A percentile compares a stretch with the other conserved stretches of the same genome.
Conservation (phyloP, 2,888 invertebrate genomes). For the Tiphia femorata region DNA sequence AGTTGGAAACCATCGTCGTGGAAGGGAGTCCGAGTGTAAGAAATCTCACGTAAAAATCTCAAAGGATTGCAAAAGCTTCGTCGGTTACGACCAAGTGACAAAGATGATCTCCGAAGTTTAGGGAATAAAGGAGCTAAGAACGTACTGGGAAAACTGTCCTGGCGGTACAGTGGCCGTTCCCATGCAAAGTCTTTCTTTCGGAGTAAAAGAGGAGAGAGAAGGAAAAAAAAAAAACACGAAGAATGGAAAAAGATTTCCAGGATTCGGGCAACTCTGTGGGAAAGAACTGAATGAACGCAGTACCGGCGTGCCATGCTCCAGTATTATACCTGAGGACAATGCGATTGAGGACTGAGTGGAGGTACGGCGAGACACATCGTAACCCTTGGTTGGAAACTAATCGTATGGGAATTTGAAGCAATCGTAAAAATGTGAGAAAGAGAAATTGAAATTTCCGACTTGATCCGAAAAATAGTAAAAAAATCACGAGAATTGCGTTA, state of each 20-base stretch:
- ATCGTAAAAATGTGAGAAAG: neutral
- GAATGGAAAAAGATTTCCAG: constrained; percentile 62
- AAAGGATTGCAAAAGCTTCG: constrained; percentile 59
- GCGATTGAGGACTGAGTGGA: constrained; percentile 40
- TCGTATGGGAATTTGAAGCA: constrained; percentile 16
- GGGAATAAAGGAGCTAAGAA: constrained; percentile 31
- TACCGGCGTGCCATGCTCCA: constrained; percentile 51
- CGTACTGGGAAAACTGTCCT: constrained; percentile 28
- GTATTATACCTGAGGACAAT: constrained; percentile 54
- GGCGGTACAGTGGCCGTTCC: constrained; percentile 35
- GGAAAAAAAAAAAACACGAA: constrained; percentile 50
- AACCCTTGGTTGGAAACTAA: constrained; percentile 16
- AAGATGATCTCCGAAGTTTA: constrained; percentile 39
- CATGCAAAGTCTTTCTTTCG: constrained; percentile 37
- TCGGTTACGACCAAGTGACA: constrained; percentile 33
- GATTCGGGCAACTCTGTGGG: constrained; percentile 63
- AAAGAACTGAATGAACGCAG: constrained; percentile 54
- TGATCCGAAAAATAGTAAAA: no score
- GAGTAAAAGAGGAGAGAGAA: constrained; percentile 6
- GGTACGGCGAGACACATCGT: no score
- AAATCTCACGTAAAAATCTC: constrained; percentile 41
- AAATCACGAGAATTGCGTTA: no score
- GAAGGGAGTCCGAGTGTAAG: constrained; percentile 30
- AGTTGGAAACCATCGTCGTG: constrained; percentile 13
- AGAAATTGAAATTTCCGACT: no score